These are phyloP conservation scores for Pogonophryne albipinna DNA, from an alignment of 2,797 vertebrate genomes.

Conservation along the genomic window DNA sequence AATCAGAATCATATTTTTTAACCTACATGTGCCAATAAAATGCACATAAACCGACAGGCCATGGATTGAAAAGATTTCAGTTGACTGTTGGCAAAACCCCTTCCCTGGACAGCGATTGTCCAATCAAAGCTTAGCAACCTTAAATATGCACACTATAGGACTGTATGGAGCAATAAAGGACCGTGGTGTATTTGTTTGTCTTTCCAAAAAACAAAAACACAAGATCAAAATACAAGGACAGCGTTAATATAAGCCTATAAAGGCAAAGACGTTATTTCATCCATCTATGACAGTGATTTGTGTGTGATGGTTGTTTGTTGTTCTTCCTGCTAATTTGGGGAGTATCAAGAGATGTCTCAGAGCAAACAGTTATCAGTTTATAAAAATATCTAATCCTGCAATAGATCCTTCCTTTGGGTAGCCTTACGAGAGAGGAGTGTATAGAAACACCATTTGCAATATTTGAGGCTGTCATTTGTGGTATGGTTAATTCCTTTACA, in stretches of 20 bases:
- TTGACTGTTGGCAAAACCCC: neutral
- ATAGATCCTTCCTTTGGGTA: neutral
- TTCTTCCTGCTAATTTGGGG: too few relatives aligned
- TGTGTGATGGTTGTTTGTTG: too few relatives aligned
- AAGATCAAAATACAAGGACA: too few relatives aligned
- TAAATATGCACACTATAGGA: neutral
- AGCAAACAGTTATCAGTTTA: neutral
- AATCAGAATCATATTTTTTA: neutral
- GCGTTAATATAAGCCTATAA: too few relatives aligned
- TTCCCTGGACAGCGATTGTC: neutral
- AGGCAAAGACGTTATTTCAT: too few relatives aligned
- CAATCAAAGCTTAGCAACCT: neutral
- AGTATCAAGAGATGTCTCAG: too few relatives aligned
- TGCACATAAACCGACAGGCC: neutral
- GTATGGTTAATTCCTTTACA: neutral
- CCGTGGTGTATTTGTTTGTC: too few relatives aligned
- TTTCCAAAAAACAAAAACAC: too few relatives aligned
- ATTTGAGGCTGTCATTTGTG: neutral
- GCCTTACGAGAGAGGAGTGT: neutral
- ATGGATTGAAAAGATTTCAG: neutral
- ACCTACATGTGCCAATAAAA: neutral
- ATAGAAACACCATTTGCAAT: neutral
- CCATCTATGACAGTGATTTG: too few relatives aligned
- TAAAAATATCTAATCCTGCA: constrained; percentile 11
- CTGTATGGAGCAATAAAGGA: too few relatives aligned